Conservation (phyloP, 1,140 invertebrate species). For the Acromyrmex charruanus region DNA sequence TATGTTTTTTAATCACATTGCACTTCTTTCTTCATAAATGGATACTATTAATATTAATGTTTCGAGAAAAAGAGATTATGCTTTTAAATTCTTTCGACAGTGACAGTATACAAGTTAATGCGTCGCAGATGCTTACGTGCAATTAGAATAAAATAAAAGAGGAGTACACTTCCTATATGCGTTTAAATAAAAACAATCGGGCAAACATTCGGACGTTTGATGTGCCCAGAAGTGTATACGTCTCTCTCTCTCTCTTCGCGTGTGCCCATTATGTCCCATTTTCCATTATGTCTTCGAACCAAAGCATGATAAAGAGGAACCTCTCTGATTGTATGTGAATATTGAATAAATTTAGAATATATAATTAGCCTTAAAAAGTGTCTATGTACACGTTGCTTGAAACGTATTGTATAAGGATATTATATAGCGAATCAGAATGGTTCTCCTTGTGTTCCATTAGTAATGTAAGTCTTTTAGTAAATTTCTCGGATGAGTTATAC, state of each 20-base stretch:
- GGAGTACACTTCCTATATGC: neutral
- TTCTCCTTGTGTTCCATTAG: slow-evolving; percentile 70
- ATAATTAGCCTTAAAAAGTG: slow-evolving; percentile 54
- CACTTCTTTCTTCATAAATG: slow-evolving; percentile 1
- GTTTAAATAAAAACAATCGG: neutral
- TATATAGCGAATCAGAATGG: slow-evolving; percentile 56
- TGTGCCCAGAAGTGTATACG: neutral
- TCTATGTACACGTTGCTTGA: slow-evolving; percentile 60
- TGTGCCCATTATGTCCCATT: slow-evolving; percentile 15
- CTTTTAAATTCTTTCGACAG: slow-evolving; percentile 20
- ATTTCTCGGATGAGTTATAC: slow-evolving; percentile 24
- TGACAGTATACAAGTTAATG: neutral
- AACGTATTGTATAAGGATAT: slow-evolving; percentile 65
- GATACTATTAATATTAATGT: slow-evolving; percentile 14
- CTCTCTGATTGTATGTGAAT: slow-evolving; percentile 64
- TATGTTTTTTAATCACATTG: neutral
- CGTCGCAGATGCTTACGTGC: neutral
- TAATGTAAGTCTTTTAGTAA: slow-evolving; percentile 51
- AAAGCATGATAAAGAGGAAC: slow-evolving; percentile 53
- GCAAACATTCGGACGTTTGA: slow-evolving; percentile 9
- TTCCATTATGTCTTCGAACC: slow-evolving; percentile 45
- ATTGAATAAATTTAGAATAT: slow-evolving; percentile 66
- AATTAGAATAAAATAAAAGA: slow-evolving; percentile 5
- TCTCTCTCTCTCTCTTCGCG: slow-evolving; percentile 20
- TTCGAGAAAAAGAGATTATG: slow-evolving; percentile 16